phyloP scores from a whole-genome alignment of 2,797 vertebrate genomes.

The Platalea minor region DNA sequence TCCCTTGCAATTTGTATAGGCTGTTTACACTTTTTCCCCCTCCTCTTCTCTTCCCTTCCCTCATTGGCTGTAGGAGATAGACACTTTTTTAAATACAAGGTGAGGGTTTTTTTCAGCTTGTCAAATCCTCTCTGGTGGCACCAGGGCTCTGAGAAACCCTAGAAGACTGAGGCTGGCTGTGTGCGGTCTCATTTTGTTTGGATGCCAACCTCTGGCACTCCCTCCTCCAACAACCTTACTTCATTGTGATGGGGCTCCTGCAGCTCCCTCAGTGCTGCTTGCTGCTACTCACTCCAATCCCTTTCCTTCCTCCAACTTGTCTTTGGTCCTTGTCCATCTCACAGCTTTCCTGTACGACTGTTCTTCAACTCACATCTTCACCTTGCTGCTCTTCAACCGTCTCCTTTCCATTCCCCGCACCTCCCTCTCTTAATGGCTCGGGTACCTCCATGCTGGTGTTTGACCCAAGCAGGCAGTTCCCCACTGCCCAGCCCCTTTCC shows the following conservation, averaged over 20 bases:
- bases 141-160: background rate
- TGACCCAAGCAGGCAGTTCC: background rate
- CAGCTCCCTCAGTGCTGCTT: background rate
- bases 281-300: background rate
- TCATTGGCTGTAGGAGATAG: background rate
- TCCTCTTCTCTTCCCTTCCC: background rate
- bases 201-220: background rate
- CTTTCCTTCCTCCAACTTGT: background rate
- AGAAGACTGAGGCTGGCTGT: background rate
- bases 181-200: background rate
- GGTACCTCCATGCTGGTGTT: background rate
- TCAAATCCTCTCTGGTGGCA: background rate
- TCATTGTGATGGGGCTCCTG: background rate
- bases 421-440: accelerated
- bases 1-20: background rate
- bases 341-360: background rate
- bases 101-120: background rate
- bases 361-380: background rate
- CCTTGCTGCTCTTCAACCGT: background rate
- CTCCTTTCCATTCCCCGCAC: background rate
- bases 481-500: background rate
- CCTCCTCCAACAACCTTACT: background rate
- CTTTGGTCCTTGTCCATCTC: background rate
- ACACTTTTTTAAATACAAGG: conserved; percentile 17
- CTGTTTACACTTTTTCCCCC: background rate